Base-by-base conservation (phyloP, 37 sponge, comb jelly and placozoan species). In the Aplysina aerophoba region DNA sequence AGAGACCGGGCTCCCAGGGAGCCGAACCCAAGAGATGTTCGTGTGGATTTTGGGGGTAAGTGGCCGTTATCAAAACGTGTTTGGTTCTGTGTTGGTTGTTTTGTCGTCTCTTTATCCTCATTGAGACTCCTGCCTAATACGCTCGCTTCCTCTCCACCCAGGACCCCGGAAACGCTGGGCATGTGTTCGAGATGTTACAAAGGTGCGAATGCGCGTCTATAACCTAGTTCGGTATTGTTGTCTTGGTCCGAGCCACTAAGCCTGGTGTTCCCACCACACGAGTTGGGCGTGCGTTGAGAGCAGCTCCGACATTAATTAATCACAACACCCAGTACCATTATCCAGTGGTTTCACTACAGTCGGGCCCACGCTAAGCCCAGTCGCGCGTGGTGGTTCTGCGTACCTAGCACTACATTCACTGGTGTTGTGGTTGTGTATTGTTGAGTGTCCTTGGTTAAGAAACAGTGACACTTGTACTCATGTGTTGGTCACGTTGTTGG, bases 11-110 rank as follows among this genome's bases (percentile, higher is more conserved):
- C 39, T 86, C 90, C 0, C 74, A 80, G 25, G 82, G 68, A 31
- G 84, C 40, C 55, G 37, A 87, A 61, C 78, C 88, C 28, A 91
- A 91, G 79, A 85, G 81, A 53, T 91, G 92, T 82, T 78, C 55
- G 22, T 91, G 92, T 85, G 92, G 92, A 60, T 91, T 91, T 60
- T 91, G 88, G 88, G 92, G 92, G 92, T 91, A 57, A 91, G 88
- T 77, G 28, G 5, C 15, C 53, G 55, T 28, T 17, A 17, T 3
- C 53, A 4, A 6, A 22, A 13, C 56, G 34, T 28, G 69, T 25
- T 44, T 36, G 1, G 33, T 22, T 59, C 67, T 24, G 1, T 41
- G 50, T 44, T 44, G 50, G 3, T 3, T 11, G 50, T 44, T 44
- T 44, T 44, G 8, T 44, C 8, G 50, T 44, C 50, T 44, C 50